Percentiles rank a stretch among this genome's conserved stretches.
Conservation (phyloP, 2,888 invertebrate species). For the Cerceris rybyensis region DNA sequence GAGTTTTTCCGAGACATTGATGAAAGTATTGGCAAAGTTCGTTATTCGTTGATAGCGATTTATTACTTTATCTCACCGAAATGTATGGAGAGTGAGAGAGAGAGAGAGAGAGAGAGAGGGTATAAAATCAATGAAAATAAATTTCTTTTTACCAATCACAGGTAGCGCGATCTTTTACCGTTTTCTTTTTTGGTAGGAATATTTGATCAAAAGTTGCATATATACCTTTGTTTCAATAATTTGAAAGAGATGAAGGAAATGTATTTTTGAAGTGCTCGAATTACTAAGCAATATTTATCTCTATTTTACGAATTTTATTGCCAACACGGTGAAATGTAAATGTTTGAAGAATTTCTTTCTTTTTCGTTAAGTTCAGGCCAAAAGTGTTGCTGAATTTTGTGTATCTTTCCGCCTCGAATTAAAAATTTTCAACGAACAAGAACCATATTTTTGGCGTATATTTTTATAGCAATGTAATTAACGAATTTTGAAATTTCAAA, state of each 20-base stretch:
- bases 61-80: neutral
- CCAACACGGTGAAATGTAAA: too few species aligned
- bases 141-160: constrained; percentile 16
- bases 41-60: neutral
- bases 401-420: too few species aligned
- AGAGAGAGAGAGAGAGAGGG: neutral
- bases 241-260: too few species aligned
- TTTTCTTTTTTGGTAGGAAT: neutral
- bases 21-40: neutral
- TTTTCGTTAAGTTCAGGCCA: too few species aligned
- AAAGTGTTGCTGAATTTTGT: too few species aligned
- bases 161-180: neutral
- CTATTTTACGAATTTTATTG: too few species aligned
- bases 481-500: neutral
- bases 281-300: too few species aligned
- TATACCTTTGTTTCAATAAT: too few species aligned
- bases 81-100: neutral
- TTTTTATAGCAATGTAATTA: neutral
- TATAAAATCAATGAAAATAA: constrained; percentile 36
- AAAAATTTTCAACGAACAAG: neutral
- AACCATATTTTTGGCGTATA: neutral
- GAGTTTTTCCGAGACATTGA: neutral
- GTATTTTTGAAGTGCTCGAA: too few species aligned
- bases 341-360: too few species aligned
- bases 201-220: neutral